Conservation (phyloP, 1,140 invertebrate genomes). For the Lysiphlebus fabarum region DNA sequence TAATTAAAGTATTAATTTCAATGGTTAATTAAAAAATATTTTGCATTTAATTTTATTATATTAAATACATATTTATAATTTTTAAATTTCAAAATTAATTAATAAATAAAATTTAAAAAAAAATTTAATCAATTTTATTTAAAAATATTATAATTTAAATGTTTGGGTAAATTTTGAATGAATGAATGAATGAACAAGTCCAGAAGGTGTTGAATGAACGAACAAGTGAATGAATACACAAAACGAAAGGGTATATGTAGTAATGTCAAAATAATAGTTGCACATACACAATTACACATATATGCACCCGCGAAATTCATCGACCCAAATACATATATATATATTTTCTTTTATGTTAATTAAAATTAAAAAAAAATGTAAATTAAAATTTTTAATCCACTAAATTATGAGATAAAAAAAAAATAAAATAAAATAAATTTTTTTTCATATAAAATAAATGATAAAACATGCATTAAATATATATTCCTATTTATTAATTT, state of each 20-base stretch:
- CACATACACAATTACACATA: conserved; percentile 1
- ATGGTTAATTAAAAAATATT: no score
- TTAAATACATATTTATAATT: no score
- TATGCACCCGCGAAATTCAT: neutral
- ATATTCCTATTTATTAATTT: neutral
- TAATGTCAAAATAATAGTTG: neutral
- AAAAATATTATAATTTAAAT: neutral
- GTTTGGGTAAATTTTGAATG: neutral
- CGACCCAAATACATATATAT: neutral
- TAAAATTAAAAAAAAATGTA: no score
- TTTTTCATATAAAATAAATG: no score
- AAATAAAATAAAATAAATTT: no score
- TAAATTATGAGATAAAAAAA: no score
- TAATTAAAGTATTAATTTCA: no score
- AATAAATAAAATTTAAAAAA: neutral
- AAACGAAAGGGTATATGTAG: conserved; percentile 2
- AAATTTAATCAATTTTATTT: neutral
- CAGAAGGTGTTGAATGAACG: neutral
- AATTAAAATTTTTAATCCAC: no score
- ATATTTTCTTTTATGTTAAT: neutral
- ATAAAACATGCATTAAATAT: neutral
- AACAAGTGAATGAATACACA: conserved; percentile 7
- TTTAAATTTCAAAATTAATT: neutral
- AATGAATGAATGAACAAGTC: conserved; percentile 11
- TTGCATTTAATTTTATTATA: no score